phyloP scores from a whole-genome alignment of 1,140 invertebrate genomes.

The Drosophila tropicalis region DNA sequence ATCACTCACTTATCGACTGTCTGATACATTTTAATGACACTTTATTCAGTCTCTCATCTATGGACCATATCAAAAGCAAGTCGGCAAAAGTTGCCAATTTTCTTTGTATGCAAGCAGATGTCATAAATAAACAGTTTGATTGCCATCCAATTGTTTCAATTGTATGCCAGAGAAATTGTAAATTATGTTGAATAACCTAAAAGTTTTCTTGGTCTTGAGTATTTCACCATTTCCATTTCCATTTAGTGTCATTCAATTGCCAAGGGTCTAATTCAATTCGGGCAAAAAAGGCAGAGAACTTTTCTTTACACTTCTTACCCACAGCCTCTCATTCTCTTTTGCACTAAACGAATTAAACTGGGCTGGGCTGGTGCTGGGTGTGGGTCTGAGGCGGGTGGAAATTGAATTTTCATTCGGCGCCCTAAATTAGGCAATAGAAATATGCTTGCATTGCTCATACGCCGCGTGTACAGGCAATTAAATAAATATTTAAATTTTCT shows the following conservation, averaged over 20 bases:
- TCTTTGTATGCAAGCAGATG: not conserved
- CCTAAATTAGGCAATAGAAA: conserved; percentile 46
- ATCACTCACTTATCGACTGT: not conserved
- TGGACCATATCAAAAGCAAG: not conserved
- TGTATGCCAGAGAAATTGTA: conserved; percentile 2
- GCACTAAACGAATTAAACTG: conserved; percentile 59
- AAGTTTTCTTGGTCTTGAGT: not conserved
- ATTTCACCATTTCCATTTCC: conserved; percentile 4
- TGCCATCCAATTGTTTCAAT: conserved; percentile 4
- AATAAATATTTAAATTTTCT: conserved; percentile 75
- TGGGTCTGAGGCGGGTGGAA: conserved; percentile 18
- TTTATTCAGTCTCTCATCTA: not conserved
- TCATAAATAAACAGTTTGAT: conserved; percentile 10
- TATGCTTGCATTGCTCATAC: conserved; percentile 42
- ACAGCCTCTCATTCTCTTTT: not conserved
- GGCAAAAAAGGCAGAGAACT: not conserved
- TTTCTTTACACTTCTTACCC: not conserved
- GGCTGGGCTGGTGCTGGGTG: not conserved
- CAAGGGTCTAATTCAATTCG: conserved; percentile 9
- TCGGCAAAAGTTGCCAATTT: conserved; percentile 3
- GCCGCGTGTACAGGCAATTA: conserved; percentile 57
- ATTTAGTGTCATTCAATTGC: conserved; percentile 15
- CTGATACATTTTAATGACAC: too few relatives aligned
- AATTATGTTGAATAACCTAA: conserved; percentile 1
- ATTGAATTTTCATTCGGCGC: conserved; percentile 56